Evolutionary conservation across 2,797 vertebrate species (phyloP), one percentile per base, ranked within the genome.

Genomic region (Pipistrellus kuhlii): DNA sequence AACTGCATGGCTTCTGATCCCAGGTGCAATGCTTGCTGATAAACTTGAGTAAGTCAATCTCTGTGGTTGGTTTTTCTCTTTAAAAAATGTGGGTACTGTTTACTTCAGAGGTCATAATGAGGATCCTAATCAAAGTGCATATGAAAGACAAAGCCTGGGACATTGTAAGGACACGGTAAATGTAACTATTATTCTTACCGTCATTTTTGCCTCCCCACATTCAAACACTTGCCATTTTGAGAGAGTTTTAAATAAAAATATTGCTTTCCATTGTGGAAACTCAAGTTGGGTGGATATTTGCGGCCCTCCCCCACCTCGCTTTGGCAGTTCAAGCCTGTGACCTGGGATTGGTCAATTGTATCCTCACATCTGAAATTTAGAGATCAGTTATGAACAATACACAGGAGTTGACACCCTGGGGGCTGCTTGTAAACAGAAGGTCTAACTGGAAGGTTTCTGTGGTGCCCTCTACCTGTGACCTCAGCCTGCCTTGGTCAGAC

Each of bases 291-390:
- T 41, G 76, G 44, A 51, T 90, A 86, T 27, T 68, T 41, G 6
- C 2, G 5, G 11, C 32, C 3, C 17, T 41, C 2, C 0, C 3
- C 32, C 6, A 6, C 0, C 41, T 6, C 3, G 0, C n/a, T 55
- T 72, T 25, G 53, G 1, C 51, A 62, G 17, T 69, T 73, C 38
- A 35, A 78, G 23, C 21, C 41, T 88, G 14, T 81, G n/a, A 23
- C 10, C 30, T 66, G 7, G 10, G 41, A 4, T 51, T 27, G 1
- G 6, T 62, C 11, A 18, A 7, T 18, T 88, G 32, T 13, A n/a
- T 73, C n/a, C n/a, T 80, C 51, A 25, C n/a, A 44, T 23, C 3
- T 38, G 44, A 4, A 69, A 32, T 8, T 57, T 88, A 46, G 23
- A 80, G n/a, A 88, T 4, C 27, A 62, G 3, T n/a, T 80, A 27